Conservation (phyloP, 2,797 vertebrate species). For the Pangasius macronema region DNA sequence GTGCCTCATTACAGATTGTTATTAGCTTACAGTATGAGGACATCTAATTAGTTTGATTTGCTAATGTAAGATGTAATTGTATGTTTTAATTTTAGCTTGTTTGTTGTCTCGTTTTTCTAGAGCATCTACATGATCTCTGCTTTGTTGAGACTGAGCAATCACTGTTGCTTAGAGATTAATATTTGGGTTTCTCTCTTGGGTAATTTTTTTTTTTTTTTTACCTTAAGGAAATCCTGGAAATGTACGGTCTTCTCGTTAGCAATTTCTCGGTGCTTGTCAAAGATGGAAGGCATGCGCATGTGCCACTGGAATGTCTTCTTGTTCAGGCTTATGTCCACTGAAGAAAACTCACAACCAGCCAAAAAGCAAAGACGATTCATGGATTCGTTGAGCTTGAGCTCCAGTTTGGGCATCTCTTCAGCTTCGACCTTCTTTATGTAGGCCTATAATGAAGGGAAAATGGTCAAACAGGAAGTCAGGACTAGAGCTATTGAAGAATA, state of each 20-base stretch:
- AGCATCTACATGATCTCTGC: background rate
- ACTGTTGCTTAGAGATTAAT: background rate
- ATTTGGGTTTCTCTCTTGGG: background rate
- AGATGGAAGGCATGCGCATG: constrained; percentile 80
- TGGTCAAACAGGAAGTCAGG: background rate
- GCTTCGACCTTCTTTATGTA: constrained; percentile 75
- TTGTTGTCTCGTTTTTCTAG: background rate
- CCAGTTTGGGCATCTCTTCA: constrained; percentile 75
- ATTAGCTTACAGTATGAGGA: background rate
- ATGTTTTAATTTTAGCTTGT: background rate
- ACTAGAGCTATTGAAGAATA: background rate
- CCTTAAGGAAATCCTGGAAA: constrained; percentile 83
- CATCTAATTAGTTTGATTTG: background rate
- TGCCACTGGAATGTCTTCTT: constrained; percentile 79
- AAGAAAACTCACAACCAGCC: constrained; percentile 76
- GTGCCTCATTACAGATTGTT: background rate
- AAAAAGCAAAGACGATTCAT: constrained; percentile 77
- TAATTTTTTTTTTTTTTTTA: background rate
- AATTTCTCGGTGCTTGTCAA: constrained; percentile 81
- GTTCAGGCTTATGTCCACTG: constrained; percentile 77
- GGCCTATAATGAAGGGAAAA: constrained; percentile 61
- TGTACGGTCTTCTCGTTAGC: constrained; percentile 75
- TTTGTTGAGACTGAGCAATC: background rate
- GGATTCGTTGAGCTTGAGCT: constrained; percentile 75
- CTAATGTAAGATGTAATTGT: background rate